Evolutionary conservation across 1,140 invertebrate species (phyloP).

Genomic region (Lordiphosa clarofinis): DNA sequence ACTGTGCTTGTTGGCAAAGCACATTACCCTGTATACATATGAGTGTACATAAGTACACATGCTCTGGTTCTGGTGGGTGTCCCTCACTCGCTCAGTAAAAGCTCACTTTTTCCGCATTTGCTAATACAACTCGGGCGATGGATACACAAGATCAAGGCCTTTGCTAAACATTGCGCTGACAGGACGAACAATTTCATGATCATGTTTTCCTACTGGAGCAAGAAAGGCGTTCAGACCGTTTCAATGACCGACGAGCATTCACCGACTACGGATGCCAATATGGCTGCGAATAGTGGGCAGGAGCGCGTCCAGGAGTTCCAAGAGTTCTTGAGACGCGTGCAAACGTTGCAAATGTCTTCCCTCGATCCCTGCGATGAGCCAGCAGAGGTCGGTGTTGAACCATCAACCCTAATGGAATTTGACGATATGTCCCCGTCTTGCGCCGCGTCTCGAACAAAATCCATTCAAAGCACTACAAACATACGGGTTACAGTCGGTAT

Average conservation of each 20-base stretch:
- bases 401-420: constrained; percentile 35
- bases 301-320: constrained; percentile 51
- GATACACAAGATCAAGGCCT: constrained; percentile 52
- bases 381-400: constrained; percentile 63
- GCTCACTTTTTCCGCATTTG: constrained; percentile 22
- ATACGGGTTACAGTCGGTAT: constrained; percentile 82
- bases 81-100: neutral
- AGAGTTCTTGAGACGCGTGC: constrained; percentile 52
- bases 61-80: no score
- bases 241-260: neutral
- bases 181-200: neutral
- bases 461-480: constrained; percentile 32
- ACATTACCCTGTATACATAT: neutral
- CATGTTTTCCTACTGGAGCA: constrained; percentile 65
- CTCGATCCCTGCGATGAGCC: neutral
- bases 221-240: constrained; percentile 19
- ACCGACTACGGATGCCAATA: neutral
- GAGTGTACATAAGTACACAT: constrained; percentile 1
- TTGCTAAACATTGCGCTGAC: constrained; percentile 11
- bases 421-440: constrained; percentile 20
- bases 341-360: constrained; percentile 59
- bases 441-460: neutral
- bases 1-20: no score
- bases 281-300: neutral
- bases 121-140: constrained; percentile 4